Evolutionary conservation across 2,888 invertebrate species (phyloP).

Genomic region (Lasioglossum villosulum): DNA sequence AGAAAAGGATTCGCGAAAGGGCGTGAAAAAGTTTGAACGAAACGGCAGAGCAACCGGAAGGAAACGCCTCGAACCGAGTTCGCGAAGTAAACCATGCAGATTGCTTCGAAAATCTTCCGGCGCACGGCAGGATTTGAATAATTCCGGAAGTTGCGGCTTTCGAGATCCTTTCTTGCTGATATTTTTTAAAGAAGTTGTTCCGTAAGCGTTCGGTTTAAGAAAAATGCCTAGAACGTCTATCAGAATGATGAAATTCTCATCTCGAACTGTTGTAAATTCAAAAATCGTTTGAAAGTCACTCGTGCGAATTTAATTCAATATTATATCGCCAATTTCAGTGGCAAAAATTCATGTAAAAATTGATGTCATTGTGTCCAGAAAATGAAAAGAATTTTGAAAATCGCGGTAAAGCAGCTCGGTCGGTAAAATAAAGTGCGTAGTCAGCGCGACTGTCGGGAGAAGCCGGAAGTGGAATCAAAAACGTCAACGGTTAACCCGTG

Average conservation of each 20-base stretch:
- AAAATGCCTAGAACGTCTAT: neutral
- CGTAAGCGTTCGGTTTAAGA: neutral
- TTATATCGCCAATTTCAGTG: neutral
- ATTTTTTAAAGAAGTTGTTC: neutral
- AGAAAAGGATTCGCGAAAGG: constrained; percentile 9
- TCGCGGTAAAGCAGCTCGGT: neutral
- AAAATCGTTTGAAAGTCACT: neutral
- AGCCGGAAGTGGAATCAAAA: neutral
- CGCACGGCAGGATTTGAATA: neutral
- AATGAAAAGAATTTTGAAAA: neutral
- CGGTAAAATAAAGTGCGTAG: neutral
- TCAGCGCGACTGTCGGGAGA: neutral
- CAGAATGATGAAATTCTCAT: neutral
- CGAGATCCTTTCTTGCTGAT: neutral
- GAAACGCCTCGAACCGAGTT: neutral
- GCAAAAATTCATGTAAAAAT: no score
- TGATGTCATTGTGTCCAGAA: no score
- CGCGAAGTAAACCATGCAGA: neutral
- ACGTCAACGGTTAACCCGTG: constrained; percentile 38
- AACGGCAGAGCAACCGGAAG: neutral
- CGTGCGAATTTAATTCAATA: neutral
- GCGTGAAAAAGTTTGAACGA: constrained; percentile 7
- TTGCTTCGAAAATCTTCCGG: neutral
- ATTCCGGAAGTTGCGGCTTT: neutral
- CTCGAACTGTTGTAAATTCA: neutral